Evolutionary conservation across 2,113 vertebrate species (phyloP).

Genomic region (Okapia johnstoni): DNA sequence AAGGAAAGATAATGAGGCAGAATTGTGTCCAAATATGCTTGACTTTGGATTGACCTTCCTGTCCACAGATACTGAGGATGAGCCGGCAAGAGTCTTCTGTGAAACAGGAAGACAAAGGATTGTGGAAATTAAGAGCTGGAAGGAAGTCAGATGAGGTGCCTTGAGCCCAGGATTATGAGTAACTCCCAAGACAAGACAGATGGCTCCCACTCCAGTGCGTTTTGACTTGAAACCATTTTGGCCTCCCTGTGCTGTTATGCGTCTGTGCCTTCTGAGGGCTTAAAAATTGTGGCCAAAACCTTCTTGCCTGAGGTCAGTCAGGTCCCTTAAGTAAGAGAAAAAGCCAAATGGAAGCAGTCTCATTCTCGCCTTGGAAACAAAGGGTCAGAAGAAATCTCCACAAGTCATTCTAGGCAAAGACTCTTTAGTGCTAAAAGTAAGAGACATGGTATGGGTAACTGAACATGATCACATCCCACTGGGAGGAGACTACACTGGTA

Average conservation of each 20-base stretch:
- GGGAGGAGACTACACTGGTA: not conserved
- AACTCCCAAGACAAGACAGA: not conserved
- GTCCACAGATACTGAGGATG: not conserved
- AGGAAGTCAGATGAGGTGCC: not conserved
- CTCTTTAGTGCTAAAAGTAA: not conserved
- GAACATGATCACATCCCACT: not conserved
- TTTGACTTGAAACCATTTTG: not conserved
- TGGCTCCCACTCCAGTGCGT: not conserved
- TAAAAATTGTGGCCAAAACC: not conserved
- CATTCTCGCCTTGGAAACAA: not conserved
- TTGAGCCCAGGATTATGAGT: not conserved
- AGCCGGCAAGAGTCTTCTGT: not conserved
- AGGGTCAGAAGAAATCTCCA: not conserved
- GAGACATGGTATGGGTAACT: not conserved
- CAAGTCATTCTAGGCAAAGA: not conserved
- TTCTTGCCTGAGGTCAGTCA: not conserved
- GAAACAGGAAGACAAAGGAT: not conserved
- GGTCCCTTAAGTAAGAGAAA: not conserved
- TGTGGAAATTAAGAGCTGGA: not conserved
- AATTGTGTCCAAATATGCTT: not conserved
- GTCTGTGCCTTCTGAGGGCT: not conserved
- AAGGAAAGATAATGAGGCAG: not conserved
- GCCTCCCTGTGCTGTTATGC: not conserved
- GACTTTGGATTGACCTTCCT: constrained; percentile 38
- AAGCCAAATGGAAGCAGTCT: not conserved